Conservation (phyloP, 2,113 vertebrate species). For the Isichthys henryi region DNA sequence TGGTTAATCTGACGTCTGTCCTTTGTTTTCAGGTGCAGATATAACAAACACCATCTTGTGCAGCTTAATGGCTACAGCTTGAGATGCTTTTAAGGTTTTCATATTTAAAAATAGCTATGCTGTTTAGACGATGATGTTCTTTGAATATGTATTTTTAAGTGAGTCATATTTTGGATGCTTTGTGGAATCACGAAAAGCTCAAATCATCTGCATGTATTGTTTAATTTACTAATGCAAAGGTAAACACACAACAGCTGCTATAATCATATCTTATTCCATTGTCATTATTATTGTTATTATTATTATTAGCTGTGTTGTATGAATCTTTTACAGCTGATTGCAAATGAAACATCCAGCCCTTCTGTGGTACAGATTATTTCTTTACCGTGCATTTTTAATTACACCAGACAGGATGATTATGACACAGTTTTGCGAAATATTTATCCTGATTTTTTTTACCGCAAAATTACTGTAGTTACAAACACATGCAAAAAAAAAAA, state of each 20-base stretch:
- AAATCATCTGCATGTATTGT: background rate
- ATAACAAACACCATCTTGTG: slow-evolving; percentile 6
- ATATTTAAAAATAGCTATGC: background rate
- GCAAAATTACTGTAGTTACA: slow-evolving; percentile 1
- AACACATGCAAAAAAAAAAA: background rate
- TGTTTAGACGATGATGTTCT: background rate
- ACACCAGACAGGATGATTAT: background rate
- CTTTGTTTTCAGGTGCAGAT: background rate
- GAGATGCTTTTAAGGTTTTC: background rate
- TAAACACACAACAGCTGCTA: background rate
- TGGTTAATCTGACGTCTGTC: background rate
- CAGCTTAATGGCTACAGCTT: background rate
- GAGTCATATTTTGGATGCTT: background rate
- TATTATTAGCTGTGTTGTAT: background rate
- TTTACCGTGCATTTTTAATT: background rate
- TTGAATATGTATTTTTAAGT: background rate
- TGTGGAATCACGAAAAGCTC: background rate
- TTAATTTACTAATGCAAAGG: background rate
- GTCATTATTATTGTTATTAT: background rate
- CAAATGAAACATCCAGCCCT: background rate
- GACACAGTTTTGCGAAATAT: background rate
- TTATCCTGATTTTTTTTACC: background rate
- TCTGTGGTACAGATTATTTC: background rate
- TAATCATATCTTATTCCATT: background rate
- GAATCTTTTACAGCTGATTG: background rate